Conservation (phyloP, 2,888 invertebrate genomes). For the Fragum sueziense region DNA sequence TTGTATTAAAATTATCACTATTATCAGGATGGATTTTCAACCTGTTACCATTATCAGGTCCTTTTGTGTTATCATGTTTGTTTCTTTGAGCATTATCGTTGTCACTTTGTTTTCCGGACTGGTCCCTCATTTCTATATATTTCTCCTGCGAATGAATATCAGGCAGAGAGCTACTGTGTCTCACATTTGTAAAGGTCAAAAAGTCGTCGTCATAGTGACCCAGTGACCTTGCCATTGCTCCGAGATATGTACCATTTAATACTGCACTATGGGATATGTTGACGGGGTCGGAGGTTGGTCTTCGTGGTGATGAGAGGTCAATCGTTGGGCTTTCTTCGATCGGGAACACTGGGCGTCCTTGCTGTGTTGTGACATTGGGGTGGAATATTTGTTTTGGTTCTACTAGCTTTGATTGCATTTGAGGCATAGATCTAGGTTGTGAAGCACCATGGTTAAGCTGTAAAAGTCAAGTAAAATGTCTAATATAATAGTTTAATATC, state of each 20-base stretch:
- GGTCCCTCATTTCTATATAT: slow-evolving; percentile 34
- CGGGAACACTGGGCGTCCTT: slow-evolving; percentile 21
- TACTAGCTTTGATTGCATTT: slow-evolving; percentile 15
- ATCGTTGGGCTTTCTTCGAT: slow-evolving; percentile 12
- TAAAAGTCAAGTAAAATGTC: background rate
- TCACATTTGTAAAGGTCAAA: slow-evolving; percentile 55
- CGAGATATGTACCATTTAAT: slow-evolving; percentile 52
- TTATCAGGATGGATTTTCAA: too few species aligned
- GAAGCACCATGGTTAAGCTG: background rate
- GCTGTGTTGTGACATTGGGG: slow-evolving; percentile 8
- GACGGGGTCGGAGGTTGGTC: slow-evolving; percentile 58
- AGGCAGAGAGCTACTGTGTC: slow-evolving; percentile 67
- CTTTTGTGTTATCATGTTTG: background rate
- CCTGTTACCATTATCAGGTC: too few species aligned
- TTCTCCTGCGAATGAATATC: slow-evolving; percentile 52
- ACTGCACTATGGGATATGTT: slow-evolving; percentile 54
- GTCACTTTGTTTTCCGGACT: background rate
- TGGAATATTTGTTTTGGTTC: background rate
- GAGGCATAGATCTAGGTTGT: slow-evolving; percentile 12
- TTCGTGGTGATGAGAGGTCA: slow-evolving; percentile 22
- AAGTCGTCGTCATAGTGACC: slow-evolving; percentile 59
- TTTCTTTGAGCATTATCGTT: background rate
- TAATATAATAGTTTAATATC: too few species aligned
- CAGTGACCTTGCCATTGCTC: slow-evolving; percentile 55
- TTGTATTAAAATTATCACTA: background rate